A percentile compares a stretch with the other conserved stretches of the same genome.
Evolutionary conservation across 2,888 invertebrate species (phyloP).

Genomic region (Eudasyphora cyanicolor): DNA sequence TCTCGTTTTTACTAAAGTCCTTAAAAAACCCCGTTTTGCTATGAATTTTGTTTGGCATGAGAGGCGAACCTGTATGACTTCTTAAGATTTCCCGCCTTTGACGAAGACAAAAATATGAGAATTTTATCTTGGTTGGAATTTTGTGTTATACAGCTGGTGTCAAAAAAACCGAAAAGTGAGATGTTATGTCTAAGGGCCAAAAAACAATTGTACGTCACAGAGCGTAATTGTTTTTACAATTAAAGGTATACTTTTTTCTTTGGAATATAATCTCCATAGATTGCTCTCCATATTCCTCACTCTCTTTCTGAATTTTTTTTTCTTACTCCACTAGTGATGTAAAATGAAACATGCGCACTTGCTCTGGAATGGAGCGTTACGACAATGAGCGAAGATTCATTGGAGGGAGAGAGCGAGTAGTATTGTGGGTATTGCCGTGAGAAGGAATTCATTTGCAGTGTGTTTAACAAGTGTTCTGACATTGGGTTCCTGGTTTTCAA

Average conservation of each 20-base stretch:
- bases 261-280: background rate
- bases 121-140: background rate
- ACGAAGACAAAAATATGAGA: background rate
- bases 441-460: background rate
- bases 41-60: too few species aligned
- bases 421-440: background rate
- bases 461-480: slow-evolving; percentile 58
- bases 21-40: too few species aligned
- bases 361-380: background rate
- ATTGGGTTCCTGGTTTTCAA: slow-evolving; percentile 33
- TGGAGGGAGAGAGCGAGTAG: background rate
- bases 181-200: background rate
- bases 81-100: slow-evolving; percentile 6
- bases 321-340: background rate
- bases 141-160: background rate
- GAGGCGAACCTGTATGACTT: too few species aligned
- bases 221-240: slow-evolving; percentile 46
- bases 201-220: slow-evolving; percentile 48
- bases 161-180: background rate
- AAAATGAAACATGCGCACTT: slow-evolving; percentile 45
- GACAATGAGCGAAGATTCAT: too few species aligned
- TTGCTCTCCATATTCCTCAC: background rate
- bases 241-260: slow-evolving; percentile 26
- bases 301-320: background rate
- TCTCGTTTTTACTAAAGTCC: too few species aligned